Base-by-base conservation (phyloP, 2,797 vertebrate species). In the Furcifer pardalis region DNA sequence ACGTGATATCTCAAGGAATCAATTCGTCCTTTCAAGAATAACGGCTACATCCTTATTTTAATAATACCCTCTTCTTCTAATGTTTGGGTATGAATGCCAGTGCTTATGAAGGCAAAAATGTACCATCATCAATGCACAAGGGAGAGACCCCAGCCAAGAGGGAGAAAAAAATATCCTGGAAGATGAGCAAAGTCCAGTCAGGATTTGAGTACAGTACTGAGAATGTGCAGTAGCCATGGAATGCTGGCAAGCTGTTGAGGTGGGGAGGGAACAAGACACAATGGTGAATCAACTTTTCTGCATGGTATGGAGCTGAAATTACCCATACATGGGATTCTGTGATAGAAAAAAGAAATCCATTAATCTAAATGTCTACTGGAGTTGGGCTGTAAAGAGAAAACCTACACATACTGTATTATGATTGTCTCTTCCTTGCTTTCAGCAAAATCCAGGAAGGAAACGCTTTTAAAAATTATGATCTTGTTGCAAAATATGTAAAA, bases 371-470 rank as follows among this genome's bases (percentile, higher is more conserved):
- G 30, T 27, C 23, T 35, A 27, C 27, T 2, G 23, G 35, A 84
- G 32, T 7, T 78, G 0, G 10, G 42, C 52, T 91, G 73, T 84
- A 79, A 80, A 73, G 35, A 68, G 84, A 87, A 82, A 60, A 13
- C 10, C 69, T 13, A 82, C 23, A 66, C 86, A 42, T 25, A n/a
- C n/a, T n/a, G n/a, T n/a, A 90, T 87, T 81, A n/a, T 4, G 74
- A 56, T 21, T 15, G 15, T 17, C 85, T 85, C 84, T 90, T 84
- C 73, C 84, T 44, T 85, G 21, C 73, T 78, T 85, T 8, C 82
- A 92, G 84, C 86, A 89, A 89, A 88, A 79, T 86, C 79, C 87
- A 89, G 91, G 91, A 90, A 89, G 91, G 91, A 90, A 93, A 75
- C 52, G 30, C 73, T 73, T 1, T 63, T 25, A 82, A 81, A 79